Base-by-base conservation (phyloP, 1,140 invertebrate genomes). In the Battus philenor region DNA sequence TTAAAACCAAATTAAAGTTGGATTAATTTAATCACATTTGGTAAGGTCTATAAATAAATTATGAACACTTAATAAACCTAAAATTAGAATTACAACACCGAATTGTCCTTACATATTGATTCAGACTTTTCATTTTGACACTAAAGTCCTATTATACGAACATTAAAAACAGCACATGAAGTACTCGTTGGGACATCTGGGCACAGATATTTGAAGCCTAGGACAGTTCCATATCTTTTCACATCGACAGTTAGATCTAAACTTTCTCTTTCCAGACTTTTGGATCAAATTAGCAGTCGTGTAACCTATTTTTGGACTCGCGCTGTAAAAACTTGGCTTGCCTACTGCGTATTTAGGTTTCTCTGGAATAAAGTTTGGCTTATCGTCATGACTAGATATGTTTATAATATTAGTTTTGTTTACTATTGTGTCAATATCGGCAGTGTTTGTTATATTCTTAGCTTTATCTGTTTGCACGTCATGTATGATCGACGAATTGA, bases 171-270 rank as follows among this genome's bases (percentile, higher is more conserved):
- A 87, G 43, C 85, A 87, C 59, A 86, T 50, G 38, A 86, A 87
- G 36, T 85, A 79, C 36, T 87, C 85, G 9, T 78, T 54, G 0
- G 85, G 85, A 55, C 85, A 87, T n/a, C 85, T 54, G 1, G 81
- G 81, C 9, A 86, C 78, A 0, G 76, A 73, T 6, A 87, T 83
- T 44, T 87, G 83, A 9, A 87, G 36, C 41, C 84, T 86, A 0
- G 80, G 81, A 47, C 85, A 87, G 45, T 87, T 86, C 65, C 72
- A 79, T n/a, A 87, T 85, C 31, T 76, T 83, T 30, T 80, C 80
- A 33, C 85, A 87, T 4, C 83, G 49, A 47, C 85, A 87, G 12
- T 63, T 53, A 1, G 80, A 85, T 33, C 69, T 67, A 38, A 73
- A 87, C 13, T 62, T 65, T 27, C 72, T 61, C 36, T 68, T 68